phyloP scores from a whole-genome alignment of 2,888 invertebrate species.

The Tigriopus californicus region DNA sequence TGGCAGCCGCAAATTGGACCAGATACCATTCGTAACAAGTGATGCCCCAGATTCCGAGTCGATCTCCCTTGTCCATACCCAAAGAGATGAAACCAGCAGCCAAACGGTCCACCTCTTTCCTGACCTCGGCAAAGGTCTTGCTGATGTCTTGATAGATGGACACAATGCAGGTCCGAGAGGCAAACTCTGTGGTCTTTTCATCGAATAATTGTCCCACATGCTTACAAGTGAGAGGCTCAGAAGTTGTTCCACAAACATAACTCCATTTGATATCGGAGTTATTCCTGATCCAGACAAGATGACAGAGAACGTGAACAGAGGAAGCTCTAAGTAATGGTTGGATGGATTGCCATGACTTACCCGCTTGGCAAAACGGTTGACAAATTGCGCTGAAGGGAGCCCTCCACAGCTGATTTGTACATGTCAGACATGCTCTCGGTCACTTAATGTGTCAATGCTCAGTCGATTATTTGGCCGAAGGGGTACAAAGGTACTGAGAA shows the following conservation, averaged over 20 bases:
- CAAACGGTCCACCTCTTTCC: conserved; percentile 44
- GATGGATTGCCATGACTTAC: no score
- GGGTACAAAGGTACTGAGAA: no score
- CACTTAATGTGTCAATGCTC: no score
- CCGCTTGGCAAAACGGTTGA: no score
- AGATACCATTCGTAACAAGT: conserved; percentile 58
- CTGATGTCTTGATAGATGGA: conserved; percentile 35
- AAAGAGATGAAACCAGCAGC: conserved; percentile 50
- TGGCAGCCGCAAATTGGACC: conserved; percentile 45
- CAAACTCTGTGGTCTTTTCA: conserved; percentile 33
- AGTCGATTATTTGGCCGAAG: no score
- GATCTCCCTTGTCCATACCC: conserved; percentile 49
- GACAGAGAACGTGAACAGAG: no score
- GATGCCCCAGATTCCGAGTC: conserved; percentile 59
- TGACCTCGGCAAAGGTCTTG: conserved; percentile 34
- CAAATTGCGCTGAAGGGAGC: no score
- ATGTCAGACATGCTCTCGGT: no score
- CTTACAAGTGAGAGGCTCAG: conserved; percentile 19
- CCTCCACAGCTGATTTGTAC: no score
- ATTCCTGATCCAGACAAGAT: no score
- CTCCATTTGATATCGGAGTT: conserved; percentile 4
- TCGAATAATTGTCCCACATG: conserved; percentile 41
- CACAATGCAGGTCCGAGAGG: conserved; percentile 38
- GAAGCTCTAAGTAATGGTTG: no score
- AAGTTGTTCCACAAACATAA: neutral